Evolutionary conservation across 2,888 invertebrate species (phyloP), one percentile per base, ranked within the genome.

Genomic region (Metellina segmentata): DNA sequence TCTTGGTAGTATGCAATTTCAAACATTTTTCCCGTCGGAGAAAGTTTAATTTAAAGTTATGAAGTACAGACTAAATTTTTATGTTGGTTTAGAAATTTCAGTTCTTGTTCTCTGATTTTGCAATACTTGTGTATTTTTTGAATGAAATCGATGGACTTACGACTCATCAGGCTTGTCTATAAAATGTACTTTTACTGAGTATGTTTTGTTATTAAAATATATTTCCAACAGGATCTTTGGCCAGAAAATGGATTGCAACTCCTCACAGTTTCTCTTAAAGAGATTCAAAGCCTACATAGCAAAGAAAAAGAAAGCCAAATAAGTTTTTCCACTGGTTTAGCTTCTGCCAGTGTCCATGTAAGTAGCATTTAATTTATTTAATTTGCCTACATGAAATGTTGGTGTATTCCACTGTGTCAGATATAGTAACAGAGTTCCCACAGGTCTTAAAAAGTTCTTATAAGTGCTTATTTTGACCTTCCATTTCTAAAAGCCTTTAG

Each of bases 241-340:
- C 90, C 90, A 8, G 81, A 81, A 74, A 90, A 86, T 90, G 90
- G 81, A 19, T 19, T 48, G 6, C 20, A 74, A n/a, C 52, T 90
- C n/a, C 53, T 85, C n/a, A 51, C 74, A 51, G 71, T 51, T 19
- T 85, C 85, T 70, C 69, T 90, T 6, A n/a, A 74, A 51, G 48
- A 81, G 13, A 69, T 90, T 51, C 19, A 69, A 51, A 53, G 19
- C 13, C 48, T 90, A 19, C 34, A 81, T 49, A 48, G 70, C n/a
- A 85, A 81, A 71, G 81, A 19, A 51, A 83, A 75, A 5, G 81
- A 34, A 53, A 79, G 81, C 7, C 49, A 53, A 52, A 81, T 75
- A 20, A 90, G 85, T 69, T 85, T 85, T 51, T 81, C 90, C n/a
- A 81, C 81, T 13, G 75, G 51, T 70, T 75, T 90, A 70, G 49